These are phyloP conservation scores for Takifugu flavidus DNA, from an alignment of 2,113 vertebrate species.

Conservation along the genomic window DNA sequence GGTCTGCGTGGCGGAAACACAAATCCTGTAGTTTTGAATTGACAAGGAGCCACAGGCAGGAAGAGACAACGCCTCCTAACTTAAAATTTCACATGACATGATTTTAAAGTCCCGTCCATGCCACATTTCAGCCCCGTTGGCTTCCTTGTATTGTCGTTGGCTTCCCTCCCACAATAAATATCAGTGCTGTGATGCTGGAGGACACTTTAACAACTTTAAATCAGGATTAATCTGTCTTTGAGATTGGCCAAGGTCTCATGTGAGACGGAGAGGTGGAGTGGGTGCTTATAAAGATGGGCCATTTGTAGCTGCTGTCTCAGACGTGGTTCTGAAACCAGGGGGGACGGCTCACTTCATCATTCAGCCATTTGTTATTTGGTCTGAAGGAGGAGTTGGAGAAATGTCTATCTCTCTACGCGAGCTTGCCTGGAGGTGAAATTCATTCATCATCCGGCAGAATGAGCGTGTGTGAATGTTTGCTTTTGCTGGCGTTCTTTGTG, in stretches of 20 bases:
- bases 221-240: conserved; percentile 62
- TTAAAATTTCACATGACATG: conserved; percentile 33
- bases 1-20: no score
- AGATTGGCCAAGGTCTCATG: conserved; percentile 57
- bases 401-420: conserved; percentile 43
- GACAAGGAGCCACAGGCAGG: background rate
- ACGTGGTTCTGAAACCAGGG: conserved; percentile 49
- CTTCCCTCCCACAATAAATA: conserved; percentile 45
- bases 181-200: conserved; percentile 55
- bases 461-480: conserved; percentile 30
- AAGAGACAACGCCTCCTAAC: conserved; percentile 16
- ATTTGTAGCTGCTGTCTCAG: conserved; percentile 59
- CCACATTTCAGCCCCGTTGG: conserved; percentile 18
- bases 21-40: background rate
- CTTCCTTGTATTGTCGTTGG: conserved; percentile 16
- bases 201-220: conserved; percentile 64
- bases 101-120: conserved; percentile 24
- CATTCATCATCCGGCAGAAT: conserved; percentile 48
- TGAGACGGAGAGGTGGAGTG: conserved; percentile 18
- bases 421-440: conserved; percentile 55
- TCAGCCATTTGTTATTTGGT: conserved; percentile 63
- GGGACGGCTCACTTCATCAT: conserved; percentile 67
- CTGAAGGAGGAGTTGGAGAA: conserved; percentile 48
- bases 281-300: conserved; percentile 41
- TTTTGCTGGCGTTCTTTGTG: conserved; percentile 39